Evolutionary conservation across 2,113 vertebrate species (phyloP).

Genomic region (Microtus richardsoni): DNA sequence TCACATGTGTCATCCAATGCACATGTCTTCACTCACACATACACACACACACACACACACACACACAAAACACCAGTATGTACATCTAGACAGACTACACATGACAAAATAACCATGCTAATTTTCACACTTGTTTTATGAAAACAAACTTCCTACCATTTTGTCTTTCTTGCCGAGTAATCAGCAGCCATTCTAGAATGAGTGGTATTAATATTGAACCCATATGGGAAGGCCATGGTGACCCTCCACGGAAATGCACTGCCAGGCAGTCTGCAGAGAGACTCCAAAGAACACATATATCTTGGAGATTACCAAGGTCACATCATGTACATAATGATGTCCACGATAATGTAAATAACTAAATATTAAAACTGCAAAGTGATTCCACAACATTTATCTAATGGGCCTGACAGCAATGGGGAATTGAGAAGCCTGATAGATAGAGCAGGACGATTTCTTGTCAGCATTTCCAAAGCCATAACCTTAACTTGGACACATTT

Average conservation of each 20-base stretch:
- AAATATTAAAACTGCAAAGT: neutral
- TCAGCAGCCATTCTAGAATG: neutral
- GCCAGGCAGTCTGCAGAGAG: neutral
- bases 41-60: neutral
- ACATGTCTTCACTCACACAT: neutral
- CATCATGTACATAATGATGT: neutral
- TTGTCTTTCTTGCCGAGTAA: neutral
- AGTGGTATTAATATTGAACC: neutral
- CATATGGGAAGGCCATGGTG: neutral
- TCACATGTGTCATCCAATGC: neutral
- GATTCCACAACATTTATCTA: neutral
- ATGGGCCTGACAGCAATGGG: neutral
- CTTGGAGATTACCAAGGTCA: neutral
- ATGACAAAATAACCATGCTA: neutral
- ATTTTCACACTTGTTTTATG: neutral
- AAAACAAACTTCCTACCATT: neutral
- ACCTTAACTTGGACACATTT: neutral
- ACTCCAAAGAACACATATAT: neutral
- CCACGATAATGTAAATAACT: neutral
- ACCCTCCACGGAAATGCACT: neutral
- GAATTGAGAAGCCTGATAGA: neutral
- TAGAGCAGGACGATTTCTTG: neutral
- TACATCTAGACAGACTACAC: neutral
- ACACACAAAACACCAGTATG: neutral
- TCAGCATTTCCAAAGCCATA: neutral